A percentile compares a stretch with the other conserved stretches of the same genome.
Evolutionary conservation across 2,113 vertebrate species (phyloP).

Genomic region (Lampris megalopsis): DNA sequence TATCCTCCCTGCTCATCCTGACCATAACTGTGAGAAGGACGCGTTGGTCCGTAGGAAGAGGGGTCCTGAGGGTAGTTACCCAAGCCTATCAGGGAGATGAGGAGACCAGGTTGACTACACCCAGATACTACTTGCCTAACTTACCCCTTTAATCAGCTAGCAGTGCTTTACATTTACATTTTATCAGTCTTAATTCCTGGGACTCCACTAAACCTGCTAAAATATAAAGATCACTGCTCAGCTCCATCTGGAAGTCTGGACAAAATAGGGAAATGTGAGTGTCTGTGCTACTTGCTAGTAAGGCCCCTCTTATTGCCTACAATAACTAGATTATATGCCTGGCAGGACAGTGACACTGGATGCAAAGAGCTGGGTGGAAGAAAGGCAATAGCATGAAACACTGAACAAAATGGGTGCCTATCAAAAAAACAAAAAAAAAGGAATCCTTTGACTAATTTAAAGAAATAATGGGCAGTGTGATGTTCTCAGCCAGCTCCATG

Average conservation of each 20-base stretch:
- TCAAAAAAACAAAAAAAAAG: conserved; percentile 45
- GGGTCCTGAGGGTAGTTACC: conserved; percentile 91
- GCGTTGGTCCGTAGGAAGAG: conserved; percentile 89
- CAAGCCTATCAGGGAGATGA: conserved; percentile 89
- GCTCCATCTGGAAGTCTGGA: conserved; percentile 56
- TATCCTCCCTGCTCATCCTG: conserved; percentile 93
- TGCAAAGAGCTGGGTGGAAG: conserved; percentile 75
- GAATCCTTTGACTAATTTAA: conserved; percentile 37
- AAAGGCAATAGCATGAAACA: conserved; percentile 77
- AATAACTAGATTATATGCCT: conserved; percentile 25
- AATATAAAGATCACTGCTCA: conserved; percentile 41
- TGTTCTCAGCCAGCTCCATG: conserved; percentile 51
- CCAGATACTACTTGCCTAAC: conserved; percentile 80
- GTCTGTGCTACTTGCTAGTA: conserved; percentile 37
- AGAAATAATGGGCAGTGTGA: conserved; percentile 47
- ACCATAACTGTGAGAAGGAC: conserved; percentile 91
- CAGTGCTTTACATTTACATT: conserved; percentile 48
- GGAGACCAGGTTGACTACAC: conserved; percentile 89
- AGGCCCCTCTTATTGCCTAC: conserved; percentile 8
- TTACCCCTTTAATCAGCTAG: conserved; percentile 56
- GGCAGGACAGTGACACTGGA: conserved; percentile 55
- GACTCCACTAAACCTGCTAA: conserved; percentile 46
- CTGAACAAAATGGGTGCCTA: conserved; percentile 66
- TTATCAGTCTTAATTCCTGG: conserved; percentile 31
- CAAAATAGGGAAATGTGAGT: conserved; percentile 35